These are phyloP conservation scores for Aselliscus stoliczkanus DNA, from an alignment of 2,797 vertebrate genomes.

Conservation along the genomic window DNA sequence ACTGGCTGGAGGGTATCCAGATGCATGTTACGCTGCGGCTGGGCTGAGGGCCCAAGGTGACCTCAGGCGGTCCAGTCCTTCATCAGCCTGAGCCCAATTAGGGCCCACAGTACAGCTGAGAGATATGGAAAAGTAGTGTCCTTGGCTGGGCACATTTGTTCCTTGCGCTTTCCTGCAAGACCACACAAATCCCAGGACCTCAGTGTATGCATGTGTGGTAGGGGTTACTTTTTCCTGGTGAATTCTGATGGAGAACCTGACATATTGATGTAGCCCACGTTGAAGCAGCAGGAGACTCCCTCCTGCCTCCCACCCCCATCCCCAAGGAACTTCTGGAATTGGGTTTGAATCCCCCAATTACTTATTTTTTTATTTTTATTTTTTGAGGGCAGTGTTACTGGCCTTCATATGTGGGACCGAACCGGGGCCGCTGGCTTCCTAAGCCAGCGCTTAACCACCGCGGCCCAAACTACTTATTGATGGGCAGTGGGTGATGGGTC, in stretches of 20 bases:
- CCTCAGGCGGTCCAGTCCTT: background rate
- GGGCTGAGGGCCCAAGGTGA: background rate
- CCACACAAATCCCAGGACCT: background rate
- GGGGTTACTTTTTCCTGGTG: background rate
- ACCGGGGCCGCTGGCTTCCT: too few species aligned
- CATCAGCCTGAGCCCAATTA: background rate
- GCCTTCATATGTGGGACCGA: too few species aligned
- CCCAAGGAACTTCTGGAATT: background rate
- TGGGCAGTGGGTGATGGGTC: background rate
- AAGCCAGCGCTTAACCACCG: too few species aligned
- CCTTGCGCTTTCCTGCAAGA: background rate
- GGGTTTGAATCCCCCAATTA: background rate
- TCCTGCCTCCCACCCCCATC: background rate
- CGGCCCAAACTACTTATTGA: background rate
- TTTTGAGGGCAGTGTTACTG: too few species aligned
- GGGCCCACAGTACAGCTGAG: background rate
- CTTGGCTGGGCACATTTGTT: background rate
- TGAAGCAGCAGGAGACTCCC: background rate
- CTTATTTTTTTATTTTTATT: too few species aligned
- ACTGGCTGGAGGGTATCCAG: background rate
- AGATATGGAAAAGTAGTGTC: background rate
- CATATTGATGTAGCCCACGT: background rate
- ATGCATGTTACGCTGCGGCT: background rate
- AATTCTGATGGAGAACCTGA: background rate
- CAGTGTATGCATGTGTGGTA: accelerated